A percentile compares a stretch with the other conserved stretches of the same genome.
phyloP scores from a whole-genome alignment of 2,113 vertebrate genomes.

The Trichechus manatus region DNA sequence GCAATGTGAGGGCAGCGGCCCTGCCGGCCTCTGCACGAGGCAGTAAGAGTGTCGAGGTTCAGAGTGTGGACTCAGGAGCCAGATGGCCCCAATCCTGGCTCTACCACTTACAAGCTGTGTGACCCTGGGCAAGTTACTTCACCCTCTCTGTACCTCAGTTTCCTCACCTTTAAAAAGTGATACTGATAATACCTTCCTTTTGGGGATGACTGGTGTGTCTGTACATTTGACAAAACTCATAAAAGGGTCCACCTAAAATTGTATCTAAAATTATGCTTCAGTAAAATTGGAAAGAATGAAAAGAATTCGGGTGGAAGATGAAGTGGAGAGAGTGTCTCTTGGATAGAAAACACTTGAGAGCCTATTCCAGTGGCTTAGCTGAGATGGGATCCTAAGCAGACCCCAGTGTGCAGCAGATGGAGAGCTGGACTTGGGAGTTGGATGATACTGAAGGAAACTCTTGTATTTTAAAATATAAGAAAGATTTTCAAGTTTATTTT shows the following conservation, averaged over 20 bases:
- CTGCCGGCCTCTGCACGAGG: not conserved
- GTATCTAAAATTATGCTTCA: not conserved
- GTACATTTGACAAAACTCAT: not conserved
- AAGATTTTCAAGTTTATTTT: not conserved
- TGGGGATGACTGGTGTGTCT: not conserved
- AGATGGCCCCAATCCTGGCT: not conserved
- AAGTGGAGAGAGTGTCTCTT: too few species aligned
- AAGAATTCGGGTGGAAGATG: not conserved
- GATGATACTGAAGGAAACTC: not conserved
- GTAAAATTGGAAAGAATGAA: too few species aligned
- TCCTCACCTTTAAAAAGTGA: not conserved
- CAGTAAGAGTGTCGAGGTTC: not conserved
- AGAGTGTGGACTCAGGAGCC: not conserved
- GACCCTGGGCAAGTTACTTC: not conserved
- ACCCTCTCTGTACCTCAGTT: not conserved
- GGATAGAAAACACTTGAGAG: not conserved
- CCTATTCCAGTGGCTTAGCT: not conserved
- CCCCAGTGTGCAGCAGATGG: not conserved
- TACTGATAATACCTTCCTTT: not conserved
- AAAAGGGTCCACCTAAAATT: not conserved
- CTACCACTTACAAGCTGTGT: fast-evolving
- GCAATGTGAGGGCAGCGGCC: not conserved
- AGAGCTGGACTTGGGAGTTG: not conserved
- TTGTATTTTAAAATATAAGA: not conserved
- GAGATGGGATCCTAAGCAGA: not conserved